phyloP scores from a whole-genome alignment of 1,140 invertebrate species.

The Amyelois transitella region DNA sequence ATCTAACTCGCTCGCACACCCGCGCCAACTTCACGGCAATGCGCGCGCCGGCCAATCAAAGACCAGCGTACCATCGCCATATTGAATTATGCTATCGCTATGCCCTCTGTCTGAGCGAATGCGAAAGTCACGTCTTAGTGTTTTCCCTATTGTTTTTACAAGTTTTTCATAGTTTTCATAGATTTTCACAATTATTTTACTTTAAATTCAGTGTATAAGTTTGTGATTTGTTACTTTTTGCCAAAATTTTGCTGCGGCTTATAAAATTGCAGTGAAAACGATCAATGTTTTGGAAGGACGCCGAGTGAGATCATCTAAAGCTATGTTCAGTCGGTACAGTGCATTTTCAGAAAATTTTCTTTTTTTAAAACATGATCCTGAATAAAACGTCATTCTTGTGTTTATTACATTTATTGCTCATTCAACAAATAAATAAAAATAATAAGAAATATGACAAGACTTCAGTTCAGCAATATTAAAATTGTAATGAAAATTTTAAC shows the following conservation, averaged over 20 bases:
- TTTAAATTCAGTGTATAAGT: conserved; percentile 32
- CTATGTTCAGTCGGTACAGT: conserved; percentile 45
- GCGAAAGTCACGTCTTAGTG: conserved; percentile 37
- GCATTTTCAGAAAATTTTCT: conserved; percentile 29
- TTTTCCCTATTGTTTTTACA: conserved; percentile 58
- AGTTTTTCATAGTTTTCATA: conserved; percentile 49
- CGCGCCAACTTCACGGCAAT: conserved; percentile 53
- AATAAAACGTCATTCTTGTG: too few relatives aligned
- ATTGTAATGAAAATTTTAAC: too few relatives aligned
- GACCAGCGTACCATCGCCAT: conserved; percentile 54
- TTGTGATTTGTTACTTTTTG: conserved; percentile 18
- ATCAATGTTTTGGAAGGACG: conserved; percentile 30
- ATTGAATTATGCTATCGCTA: conserved; percentile 43
- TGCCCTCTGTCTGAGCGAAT: conserved; percentile 49
- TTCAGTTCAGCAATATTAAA: too few relatives aligned
- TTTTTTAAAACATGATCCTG: not conserved
- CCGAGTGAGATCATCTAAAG: conserved; percentile 31
- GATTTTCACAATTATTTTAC: conserved; percentile 27
- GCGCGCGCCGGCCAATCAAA: conserved; percentile 43
- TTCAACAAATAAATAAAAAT: too few relatives aligned
- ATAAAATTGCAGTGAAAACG: conserved; percentile 23
- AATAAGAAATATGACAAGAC: too few relatives aligned
- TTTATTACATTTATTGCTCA: too few relatives aligned
- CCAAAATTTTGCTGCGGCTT: conserved; percentile 8
- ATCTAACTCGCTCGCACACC: conserved; percentile 54